A percentile compares a stretch with the other conserved stretches of the same genome.
Conservation (phyloP, 2,888 invertebrate genomes). For the Lithophane semibrunnea region DNA sequence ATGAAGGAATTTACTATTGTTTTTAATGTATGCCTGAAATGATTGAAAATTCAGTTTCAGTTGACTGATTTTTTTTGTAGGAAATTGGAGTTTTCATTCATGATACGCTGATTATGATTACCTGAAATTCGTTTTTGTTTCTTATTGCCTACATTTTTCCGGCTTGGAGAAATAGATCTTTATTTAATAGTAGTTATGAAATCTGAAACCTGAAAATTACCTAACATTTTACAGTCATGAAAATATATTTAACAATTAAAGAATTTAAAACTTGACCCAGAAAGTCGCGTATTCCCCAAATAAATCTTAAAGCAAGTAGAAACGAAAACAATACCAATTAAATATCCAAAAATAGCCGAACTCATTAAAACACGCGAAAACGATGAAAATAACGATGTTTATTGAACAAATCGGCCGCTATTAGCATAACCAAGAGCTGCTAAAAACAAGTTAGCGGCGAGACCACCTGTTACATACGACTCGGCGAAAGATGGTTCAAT, state of each 20-base stretch:
- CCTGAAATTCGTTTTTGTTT: neutral
- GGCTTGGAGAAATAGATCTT: neutral
- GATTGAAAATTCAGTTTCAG: conserved; percentile 4
- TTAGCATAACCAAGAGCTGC: conserved; percentile 41
- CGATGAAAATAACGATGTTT: conserved; percentile 49
- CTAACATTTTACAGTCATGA: neutral
- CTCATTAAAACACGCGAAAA: conserved; percentile 39
- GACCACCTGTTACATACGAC: conserved; percentile 49
- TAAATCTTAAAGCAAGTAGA: neutral
- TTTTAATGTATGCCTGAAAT: conserved; percentile 16
- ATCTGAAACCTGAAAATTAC: neutral
- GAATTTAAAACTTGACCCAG: neutral
- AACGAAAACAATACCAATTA: conserved; percentile 17
- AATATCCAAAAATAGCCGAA: conserved; percentile 1
- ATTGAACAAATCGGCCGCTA: conserved; percentile 42
- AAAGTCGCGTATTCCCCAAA: neutral
- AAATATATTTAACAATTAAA: neutral
- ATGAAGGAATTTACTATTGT: conserved; percentile 17
- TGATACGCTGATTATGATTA: neutral
- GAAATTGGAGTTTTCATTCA: conserved; percentile 24
- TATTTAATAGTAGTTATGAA: too few species aligned
- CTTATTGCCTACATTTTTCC: neutral
- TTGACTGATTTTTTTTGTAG: neutral
- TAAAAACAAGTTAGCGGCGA: conserved; percentile 35
- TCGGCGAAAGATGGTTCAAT: conserved; percentile 34